Base-by-base conservation (phyloP, 2,888 invertebrate genomes). In the Trissonchulus sp. region DNA sequence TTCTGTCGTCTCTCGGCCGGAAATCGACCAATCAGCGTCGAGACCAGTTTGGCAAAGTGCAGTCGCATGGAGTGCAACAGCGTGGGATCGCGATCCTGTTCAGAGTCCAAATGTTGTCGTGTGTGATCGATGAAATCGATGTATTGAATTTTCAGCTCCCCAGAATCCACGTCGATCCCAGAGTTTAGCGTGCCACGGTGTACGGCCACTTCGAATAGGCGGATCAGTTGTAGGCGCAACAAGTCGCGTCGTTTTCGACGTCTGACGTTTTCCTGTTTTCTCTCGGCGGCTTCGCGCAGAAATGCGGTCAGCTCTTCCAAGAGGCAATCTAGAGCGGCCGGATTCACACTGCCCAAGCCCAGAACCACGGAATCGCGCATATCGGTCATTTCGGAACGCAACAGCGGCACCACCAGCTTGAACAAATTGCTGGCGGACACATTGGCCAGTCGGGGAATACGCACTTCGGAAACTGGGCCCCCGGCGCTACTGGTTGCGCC, bases 261-360 rank as follows among this genome's bases (percentile, higher is more conserved):
- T 75, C 97, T 89, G 89, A 97, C 92, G 84, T 97, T 99, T 85
- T 98, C 98, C 86, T 97, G 96, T 84, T 97, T 98, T 71, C 94
- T 90, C 85, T 99, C 98, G 31, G 95, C 92, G 0, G 97, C 95
- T 85, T 99, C 99, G 30, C 96, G 90, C 76, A 99, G 90, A 79
- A 93, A 91, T 0, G 92, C 90, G 3, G 93, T 90, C 75, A 99
- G 86, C 86, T 99, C 99, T 82, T 99, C 99, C 90, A 98, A 92
- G 77, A 99, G 87, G 87, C 97, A 96, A 84, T 94, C 94, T 77
- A 98, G 89, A 8, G 96, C 94, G 80, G 92, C 91, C 30, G 94
- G 91, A 86, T 98, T 99, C 83, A 95, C 92, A 87, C 94, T 92
- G 73, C 98, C 98, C 78, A 97, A 89, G 0, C 97, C 97, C 80